A percentile compares a stretch with the other conserved stretches of the same genome.
phyloP scores from a whole-genome alignment of 2,113 vertebrate genomes.

The Leptosomus discolor region DNA sequence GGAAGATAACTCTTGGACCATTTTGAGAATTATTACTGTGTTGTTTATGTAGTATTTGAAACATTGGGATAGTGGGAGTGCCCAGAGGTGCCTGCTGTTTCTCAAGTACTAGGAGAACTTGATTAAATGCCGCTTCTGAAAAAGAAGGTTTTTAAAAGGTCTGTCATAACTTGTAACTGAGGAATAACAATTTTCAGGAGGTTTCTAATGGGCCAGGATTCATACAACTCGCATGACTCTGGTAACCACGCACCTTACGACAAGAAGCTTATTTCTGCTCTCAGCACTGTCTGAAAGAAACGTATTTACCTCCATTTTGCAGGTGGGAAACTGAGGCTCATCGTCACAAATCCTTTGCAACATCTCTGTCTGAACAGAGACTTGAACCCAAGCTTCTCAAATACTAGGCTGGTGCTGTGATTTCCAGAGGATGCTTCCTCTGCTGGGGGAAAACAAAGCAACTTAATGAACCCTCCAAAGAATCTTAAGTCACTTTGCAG shows the following conservation, averaged over 20 bases:
- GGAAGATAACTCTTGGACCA: neutral
- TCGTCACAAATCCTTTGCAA: neutral
- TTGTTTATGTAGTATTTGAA: neutral
- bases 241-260: neutral
- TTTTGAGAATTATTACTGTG: neutral
- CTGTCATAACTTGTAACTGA: neutral
- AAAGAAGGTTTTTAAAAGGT: neutral
- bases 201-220: neutral
- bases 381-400: neutral
- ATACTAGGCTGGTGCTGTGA: neutral
- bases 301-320: neutral
- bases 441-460: neutral
- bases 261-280: neutral
- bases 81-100: neutral
- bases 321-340: neutral
- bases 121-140: neutral
- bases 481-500: neutral
- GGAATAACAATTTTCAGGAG: neutral
- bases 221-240: neutral
- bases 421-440: neutral
- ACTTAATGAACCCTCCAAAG: neutral
- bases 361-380: neutral
- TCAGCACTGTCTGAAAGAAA: neutral
- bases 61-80: neutral
- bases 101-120: neutral